Percentiles rank a stretch among this genome's conserved stretches.
Evolutionary conservation across 1,140 invertebrate species (phyloP).

Genomic region (Mesaphorura yosii): DNA sequence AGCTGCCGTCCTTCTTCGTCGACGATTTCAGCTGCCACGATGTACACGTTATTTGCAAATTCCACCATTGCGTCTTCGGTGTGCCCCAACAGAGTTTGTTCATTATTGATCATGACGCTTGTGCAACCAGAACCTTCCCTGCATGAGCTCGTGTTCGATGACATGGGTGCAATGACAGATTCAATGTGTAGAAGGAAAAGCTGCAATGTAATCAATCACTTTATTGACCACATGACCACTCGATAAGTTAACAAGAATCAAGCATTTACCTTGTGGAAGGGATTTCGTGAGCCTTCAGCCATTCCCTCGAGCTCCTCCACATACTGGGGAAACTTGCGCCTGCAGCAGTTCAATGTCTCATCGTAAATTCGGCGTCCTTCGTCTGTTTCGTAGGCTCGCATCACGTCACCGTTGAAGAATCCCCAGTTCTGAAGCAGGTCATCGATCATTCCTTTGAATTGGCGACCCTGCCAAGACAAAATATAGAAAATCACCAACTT

Average conservation of each 20-base stretch:
- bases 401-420: constrained; percentile 52
- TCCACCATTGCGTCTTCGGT: constrained; percentile 68
- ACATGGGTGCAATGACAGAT: constrained; percentile 35
- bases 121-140: constrained; percentile 57
- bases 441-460: constrained; percentile 59
- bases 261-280: constrained; percentile 72
- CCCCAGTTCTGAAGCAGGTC: constrained; percentile 50
- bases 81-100: too few relatives aligned
- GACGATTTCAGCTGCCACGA: constrained; percentile 61
- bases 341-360: constrained; percentile 52
- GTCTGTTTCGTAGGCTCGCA: constrained; percentile 55
- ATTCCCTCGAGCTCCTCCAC: constrained; percentile 65
- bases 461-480: constrained; percentile 60
- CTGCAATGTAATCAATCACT: constrained; percentile 38
- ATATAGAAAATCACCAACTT: too few relatives aligned
- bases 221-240: too few relatives aligned
- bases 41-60: constrained; percentile 65
- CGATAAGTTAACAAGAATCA: too few relatives aligned
- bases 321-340: constrained; percentile 64
- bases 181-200: constrained; percentile 72
- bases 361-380: constrained; percentile 58
- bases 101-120: constrained; percentile 59
- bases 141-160: constrained; percentile 39
- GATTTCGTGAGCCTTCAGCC: constrained; percentile 66
- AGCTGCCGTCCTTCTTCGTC: constrained; percentile 12